phyloP scores from a whole-genome alignment of 2,888 invertebrate species.

The Dioctria linearis region DNA sequence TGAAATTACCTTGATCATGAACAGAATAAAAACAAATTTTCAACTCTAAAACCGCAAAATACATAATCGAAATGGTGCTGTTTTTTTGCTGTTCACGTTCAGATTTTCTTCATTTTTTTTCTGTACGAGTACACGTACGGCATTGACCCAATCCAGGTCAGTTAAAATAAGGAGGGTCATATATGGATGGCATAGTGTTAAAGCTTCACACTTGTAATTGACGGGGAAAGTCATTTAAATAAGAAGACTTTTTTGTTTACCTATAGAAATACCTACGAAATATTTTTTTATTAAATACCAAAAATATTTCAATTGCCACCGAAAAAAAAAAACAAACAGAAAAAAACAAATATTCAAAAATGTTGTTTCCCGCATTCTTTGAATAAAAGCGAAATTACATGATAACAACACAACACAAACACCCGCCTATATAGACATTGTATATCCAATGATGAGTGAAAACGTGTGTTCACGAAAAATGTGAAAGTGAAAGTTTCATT shows the following conservation, averaged over 20 bases:
- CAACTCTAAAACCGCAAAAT: conserved; percentile 9
- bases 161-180: not conserved
- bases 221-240: conserved; percentile 40
- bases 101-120: too few relatives aligned
- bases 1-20: conserved; percentile 31
- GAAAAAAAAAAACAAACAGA: too few relatives aligned
- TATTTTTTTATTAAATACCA: too few relatives aligned
- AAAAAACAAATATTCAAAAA: too few relatives aligned
- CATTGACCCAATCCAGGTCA: conserved; percentile 47
- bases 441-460: conserved; percentile 27
- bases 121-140: not conserved
- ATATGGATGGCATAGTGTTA: not conserved
- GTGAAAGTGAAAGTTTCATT: conserved; percentile 48
- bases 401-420: not conserved
- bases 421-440: too few relatives aligned
- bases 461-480: conserved; percentile 37
- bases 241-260: too few relatives aligned
- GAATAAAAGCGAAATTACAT: conserved; percentile 24
- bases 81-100: not conserved
- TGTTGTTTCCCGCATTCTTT: not conserved
- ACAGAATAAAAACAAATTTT: conserved; percentile 33
- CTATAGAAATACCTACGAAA: too few relatives aligned
- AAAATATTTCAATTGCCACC: too few relatives aligned
- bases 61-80: conserved; percentile 8
- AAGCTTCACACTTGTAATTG: conserved; percentile 33